Percentiles rank a stretch among this genome's conserved stretches.
These are phyloP conservation scores for Pholis gunnellus DNA, from an alignment of 2,113 vertebrate species.

Conservation along the genomic window DNA sequence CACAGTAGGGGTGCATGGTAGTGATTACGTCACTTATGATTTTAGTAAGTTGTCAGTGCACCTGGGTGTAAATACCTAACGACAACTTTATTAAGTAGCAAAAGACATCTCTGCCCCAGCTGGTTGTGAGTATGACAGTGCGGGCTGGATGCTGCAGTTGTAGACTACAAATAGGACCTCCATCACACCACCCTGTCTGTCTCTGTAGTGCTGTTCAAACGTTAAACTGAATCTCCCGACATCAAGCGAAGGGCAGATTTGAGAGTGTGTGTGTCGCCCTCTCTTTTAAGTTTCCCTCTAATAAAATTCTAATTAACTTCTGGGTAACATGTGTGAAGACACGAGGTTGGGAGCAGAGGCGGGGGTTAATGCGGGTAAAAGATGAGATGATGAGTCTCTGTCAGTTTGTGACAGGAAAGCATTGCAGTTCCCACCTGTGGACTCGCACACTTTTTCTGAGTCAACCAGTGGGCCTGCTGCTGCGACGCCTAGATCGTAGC, in stretches of 20 bases:
- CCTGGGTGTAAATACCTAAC: background rate
- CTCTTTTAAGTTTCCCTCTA: slow-evolving; percentile 71
- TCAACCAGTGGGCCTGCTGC: background rate
- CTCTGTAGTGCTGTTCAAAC: slow-evolving; percentile 36
- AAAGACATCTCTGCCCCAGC: slow-evolving; percentile 37
- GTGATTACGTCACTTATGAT: background rate
- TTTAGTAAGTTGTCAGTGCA: background rate
- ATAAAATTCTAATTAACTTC: slow-evolving; percentile 78
- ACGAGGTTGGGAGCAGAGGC: background rate
- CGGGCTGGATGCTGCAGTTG: slow-evolving; percentile 10
- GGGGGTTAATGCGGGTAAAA: background rate
- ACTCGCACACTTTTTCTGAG: background rate
- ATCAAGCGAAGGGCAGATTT: slow-evolving; percentile 68
- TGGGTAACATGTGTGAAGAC: slow-evolving; percentile 31
- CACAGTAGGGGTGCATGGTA: background rate
- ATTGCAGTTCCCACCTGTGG: background rate
- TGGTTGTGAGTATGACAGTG: background rate
- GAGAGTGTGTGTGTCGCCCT: slow-evolving; percentile 29
- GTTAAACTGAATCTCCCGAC: slow-evolving; percentile 52
- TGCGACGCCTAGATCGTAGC: background rate
- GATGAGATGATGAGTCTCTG: slow-evolving; percentile 3
- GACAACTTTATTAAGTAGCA: background rate
- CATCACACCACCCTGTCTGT: slow-evolving; percentile 26
- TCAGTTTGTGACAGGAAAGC: slow-evolving; percentile 5
- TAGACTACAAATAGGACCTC: slow-evolving; percentile 30